Base-by-base conservation (phyloP, 2,113 vertebrate species). In the Halichoeres trimaculatus region DNA sequence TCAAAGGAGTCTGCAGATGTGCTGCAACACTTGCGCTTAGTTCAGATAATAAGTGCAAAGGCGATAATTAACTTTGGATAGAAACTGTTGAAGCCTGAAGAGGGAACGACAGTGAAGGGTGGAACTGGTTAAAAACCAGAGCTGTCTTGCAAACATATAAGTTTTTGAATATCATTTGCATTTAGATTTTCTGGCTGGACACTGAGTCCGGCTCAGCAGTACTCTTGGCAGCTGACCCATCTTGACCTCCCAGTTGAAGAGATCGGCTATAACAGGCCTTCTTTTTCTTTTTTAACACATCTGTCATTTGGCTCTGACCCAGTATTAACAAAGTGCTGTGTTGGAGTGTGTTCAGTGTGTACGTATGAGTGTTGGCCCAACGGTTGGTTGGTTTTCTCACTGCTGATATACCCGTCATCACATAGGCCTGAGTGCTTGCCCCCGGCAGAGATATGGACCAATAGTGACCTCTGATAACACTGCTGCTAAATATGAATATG, bases 361-460 rank as follows among this genome's bases (percentile, higher is more conserved):
- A 53, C 67, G 58, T 51, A n/a, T 65, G 71, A 80, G 71, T 74
- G 53, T 51, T 76, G 52, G 36, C 51, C 66, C 54, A 55, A 43
- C 47, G 80, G 55, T 64, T 78, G 70, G 79, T 82, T 74, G 74
- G 68, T 86, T 88, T 86, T 82, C 80, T 70, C 85, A 85, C 75
- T 74, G 59, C 35, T 84, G 81, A 83, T 89, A 76, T 51, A 74
- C 57, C 71, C 77, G 76, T 89, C 84, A 84, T 90, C 74, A 56
- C 76, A 68, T 57, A 74, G 52, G 34, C 61, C 80, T 57, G 47
- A 89, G 87, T 87, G 79, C 69, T 86, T 56, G 70, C 80, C 83
- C 63, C 74, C 2, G 78, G 81, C 77, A 63, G 85, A 83, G 86
- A 90, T 85, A 85, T 60, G 80, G 73, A 82, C 73, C 84, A 84